Percentiles rank a stretch among this genome's conserved stretches.
Evolutionary conservation across 37 sponge, comb jelly and placozoan species (phyloP).

Genomic region (Ephydatia muelleri): DNA sequence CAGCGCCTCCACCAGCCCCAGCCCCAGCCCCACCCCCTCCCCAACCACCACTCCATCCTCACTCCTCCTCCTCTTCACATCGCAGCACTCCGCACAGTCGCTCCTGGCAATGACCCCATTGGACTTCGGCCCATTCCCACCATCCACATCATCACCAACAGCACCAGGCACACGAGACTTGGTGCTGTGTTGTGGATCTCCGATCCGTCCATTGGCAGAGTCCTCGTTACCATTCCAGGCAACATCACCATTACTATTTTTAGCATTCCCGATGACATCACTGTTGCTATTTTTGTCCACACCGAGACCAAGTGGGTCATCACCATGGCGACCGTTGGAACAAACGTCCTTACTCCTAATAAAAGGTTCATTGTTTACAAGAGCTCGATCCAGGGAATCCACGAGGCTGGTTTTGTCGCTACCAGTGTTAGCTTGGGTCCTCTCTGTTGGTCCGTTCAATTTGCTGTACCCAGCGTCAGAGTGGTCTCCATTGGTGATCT

Average conservation of each 20-base stretch:
- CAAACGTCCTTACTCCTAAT: no score
- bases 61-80: not conserved
- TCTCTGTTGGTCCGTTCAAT: no score
- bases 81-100: not conserved
- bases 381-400: no score
- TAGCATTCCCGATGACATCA: not conserved
- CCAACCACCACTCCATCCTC: not conserved
- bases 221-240: not conserved
- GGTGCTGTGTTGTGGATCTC: not conserved
- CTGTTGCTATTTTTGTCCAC: no score
- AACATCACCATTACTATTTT: no score
- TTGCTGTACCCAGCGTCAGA: not conserved
- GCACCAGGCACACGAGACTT: not conserved
- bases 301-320: no score
- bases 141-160: not conserved
- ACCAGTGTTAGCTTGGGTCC: no score
- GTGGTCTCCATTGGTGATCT: not conserved
- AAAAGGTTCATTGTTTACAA: no score
- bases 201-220: not conserved
- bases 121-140: not conserved
- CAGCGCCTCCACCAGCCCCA: slow-evolving; percentile 18
- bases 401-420: no score
- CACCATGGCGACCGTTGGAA: not conserved
- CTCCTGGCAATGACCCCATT: not conserved
- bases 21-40: not conserved